Evolutionary conservation across 2,113 vertebrate species (phyloP).

Genomic region (Chrysochloris asiatica): DNA sequence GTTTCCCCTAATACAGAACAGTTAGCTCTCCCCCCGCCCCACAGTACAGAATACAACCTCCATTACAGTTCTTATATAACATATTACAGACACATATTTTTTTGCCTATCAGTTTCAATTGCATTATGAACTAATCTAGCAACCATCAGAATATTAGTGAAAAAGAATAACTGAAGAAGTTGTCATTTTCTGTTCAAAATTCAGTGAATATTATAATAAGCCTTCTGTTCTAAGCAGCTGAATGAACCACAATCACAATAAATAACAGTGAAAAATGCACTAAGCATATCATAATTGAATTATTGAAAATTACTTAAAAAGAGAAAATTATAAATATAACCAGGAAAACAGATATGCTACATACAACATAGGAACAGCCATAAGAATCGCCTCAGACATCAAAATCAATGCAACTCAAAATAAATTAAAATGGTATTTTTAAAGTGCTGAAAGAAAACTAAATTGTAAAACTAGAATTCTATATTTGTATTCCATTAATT

Average conservation of each 20-base stretch:
- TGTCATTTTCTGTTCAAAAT: neutral
- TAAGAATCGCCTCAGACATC: neutral
- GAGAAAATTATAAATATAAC: neutral
- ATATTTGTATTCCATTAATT: no score
- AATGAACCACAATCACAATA: neutral
- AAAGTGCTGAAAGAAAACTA: neutral
- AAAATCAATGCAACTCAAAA: neutral
- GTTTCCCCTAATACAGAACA: neutral
- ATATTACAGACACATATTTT: neutral
- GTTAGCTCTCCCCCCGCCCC: neutral
- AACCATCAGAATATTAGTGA: neutral
- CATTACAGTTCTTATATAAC: neutral
- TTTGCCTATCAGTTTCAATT: neutral
- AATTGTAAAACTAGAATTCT: neutral
- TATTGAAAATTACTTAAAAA: conserved; percentile 1
- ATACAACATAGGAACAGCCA: conserved; percentile 4
- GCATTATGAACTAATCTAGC: neutral
- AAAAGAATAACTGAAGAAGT: conserved; percentile 52
- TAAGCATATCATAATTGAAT: neutral
- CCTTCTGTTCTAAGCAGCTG: neutral
- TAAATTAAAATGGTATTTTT: neutral
- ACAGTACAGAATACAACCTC: neutral
- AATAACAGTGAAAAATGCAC: neutral
- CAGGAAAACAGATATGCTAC: neutral
- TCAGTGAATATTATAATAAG: conserved; percentile 15